A percentile compares a stretch with the other conserved stretches of the same genome.
Conservation (phyloP, 1,140 invertebrate species). For the Listronotus bonariensis region DNA sequence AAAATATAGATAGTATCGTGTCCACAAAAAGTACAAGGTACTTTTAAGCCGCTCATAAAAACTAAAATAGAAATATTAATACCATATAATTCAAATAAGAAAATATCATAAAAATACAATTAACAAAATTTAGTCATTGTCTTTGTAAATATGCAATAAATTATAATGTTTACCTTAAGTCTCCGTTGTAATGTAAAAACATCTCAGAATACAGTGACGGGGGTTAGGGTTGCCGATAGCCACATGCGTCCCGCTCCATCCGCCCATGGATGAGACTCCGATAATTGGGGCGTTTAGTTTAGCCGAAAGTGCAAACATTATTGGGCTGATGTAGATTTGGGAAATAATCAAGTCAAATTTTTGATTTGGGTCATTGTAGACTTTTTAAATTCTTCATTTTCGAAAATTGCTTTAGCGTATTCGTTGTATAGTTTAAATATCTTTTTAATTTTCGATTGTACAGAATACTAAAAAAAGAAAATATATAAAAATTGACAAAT, state of each 20-base stretch:
- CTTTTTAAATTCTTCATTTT: conserved; percentile 35
- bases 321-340: conserved; percentile 39
- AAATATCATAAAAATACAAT: too few species aligned
- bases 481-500: too few species aligned
- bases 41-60: conserved; percentile 35
- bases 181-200: conserved; percentile 37
- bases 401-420: conserved; percentile 33
- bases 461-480: conserved; percentile 18
- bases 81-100: too few species aligned
- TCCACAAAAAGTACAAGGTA: conserved; percentile 39
- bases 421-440: conserved; percentile 40
- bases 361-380: conserved; percentile 30
- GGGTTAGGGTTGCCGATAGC: conserved; percentile 36
- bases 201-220: conserved; percentile 41
- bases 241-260: conserved; percentile 35
- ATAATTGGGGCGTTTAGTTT: conserved; percentile 39
- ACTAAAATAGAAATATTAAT: conserved; percentile 3
- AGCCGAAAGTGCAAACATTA: conserved; percentile 33
- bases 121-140: too few species aligned
- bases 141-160: too few species aligned
- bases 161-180: conserved; percentile 23
- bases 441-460: conserved; percentile 36
- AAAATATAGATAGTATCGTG: conserved; percentile 43
- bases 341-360: conserved; percentile 40
- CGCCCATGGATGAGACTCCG: conserved; percentile 42